A percentile compares a stretch with the other conserved stretches of the same genome.
Conservation (phyloP, 2,797 vertebrate species). For the Astyanax mexicanus region DNA sequence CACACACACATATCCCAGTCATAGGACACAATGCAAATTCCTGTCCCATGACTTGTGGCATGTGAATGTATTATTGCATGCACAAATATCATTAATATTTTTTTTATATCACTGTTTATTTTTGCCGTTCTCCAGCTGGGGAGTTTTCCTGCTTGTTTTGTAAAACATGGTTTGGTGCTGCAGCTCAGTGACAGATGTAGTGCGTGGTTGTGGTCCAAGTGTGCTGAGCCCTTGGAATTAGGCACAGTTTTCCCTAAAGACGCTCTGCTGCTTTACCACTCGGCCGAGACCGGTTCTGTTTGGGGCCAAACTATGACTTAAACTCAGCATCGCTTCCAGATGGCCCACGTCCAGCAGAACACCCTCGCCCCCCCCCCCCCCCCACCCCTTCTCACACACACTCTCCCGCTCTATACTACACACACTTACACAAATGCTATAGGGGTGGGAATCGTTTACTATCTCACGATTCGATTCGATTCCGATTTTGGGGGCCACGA, state of each 20-base stretch:
- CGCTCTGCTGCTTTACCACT: constrained; percentile 68
- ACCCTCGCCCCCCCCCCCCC: constrained; percentile 9
- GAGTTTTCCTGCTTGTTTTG: constrained; percentile 50
- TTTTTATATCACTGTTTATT: no score
- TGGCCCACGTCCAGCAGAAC: constrained; percentile 59
- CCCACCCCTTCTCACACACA: not conserved
- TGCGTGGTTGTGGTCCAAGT: constrained; percentile 59
- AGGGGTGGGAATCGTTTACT: no score
- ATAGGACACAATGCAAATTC: no score
- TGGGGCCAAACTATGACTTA: constrained; percentile 69
- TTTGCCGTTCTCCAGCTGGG: constrained; percentile 16
- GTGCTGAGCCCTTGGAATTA: constrained; percentile 70
- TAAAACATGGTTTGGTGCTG: constrained; percentile 42
- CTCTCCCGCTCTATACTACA: not conserved
- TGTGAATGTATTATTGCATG: no score
- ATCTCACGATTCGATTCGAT: no score
- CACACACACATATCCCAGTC: no score
- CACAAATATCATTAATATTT: no score
- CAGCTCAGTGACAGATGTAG: constrained; percentile 67
- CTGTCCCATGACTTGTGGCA: no score
- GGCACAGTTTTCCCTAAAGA: constrained; percentile 68
- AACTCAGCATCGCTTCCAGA: constrained; percentile 67
- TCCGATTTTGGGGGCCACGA: no score
- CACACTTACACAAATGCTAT: constrained; percentile 45
- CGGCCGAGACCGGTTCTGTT: constrained; percentile 77